A percentile compares a stretch with the other conserved stretches of the same genome.
Conservation (phyloP, 2,797 vertebrate genomes). For the Antrozous pallidus region DNA sequence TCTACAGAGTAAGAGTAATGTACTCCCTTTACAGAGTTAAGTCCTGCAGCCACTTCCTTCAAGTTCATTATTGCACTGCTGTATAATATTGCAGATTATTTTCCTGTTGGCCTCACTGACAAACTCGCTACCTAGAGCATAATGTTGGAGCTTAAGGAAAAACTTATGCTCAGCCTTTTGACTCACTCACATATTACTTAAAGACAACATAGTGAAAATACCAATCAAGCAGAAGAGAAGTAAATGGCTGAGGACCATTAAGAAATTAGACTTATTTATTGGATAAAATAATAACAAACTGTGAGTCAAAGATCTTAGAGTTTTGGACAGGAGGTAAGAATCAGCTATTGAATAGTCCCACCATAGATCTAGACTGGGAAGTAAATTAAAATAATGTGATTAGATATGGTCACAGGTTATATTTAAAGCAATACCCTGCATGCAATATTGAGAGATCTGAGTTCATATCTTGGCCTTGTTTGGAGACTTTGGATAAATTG, state of each 20-base stretch:
- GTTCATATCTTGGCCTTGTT: not conserved
- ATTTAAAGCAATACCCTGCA: not conserved
- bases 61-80: not conserved
- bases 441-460: not conserved
- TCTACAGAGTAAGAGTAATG: not conserved
- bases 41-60: not conserved
- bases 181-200: not conserved
- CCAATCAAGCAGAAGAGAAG: not conserved
- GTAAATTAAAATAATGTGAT: not conserved
- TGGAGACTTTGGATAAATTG: not conserved
- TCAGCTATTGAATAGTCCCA: not conserved
- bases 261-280: constrained; percentile 9
- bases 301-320: not conserved
- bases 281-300: not conserved
- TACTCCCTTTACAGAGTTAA: not conserved
- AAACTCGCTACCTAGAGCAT: not conserved
- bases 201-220: not conserved
- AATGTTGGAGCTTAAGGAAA: not conserved
- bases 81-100: not conserved
- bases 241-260: not conserved
- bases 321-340: not conserved
- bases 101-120: not conserved
- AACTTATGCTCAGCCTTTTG: not conserved
- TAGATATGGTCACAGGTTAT: not conserved
- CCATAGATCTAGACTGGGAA: not conserved